Conservation (phyloP, 2,888 invertebrate species). For the Drosophila testacea region DNA sequence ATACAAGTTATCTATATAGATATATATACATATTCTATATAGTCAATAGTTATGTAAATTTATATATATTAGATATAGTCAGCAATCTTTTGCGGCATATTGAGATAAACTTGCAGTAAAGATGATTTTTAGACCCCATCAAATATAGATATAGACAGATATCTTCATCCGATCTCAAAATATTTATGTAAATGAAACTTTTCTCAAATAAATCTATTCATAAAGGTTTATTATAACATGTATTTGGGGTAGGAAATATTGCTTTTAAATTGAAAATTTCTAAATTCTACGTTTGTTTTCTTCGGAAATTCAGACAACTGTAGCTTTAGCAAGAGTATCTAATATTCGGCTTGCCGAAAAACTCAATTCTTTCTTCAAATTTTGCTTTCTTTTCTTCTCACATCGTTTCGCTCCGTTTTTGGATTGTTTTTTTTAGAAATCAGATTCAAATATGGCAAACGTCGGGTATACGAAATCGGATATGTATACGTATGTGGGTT, state of each 20-base stretch:
- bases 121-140: no score
- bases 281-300: background rate
- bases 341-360: constrained; percentile 7
- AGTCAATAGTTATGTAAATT: constrained; percentile 19
- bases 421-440: constrained; percentile 23
- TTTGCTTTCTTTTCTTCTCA: constrained; percentile 15
- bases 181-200: background rate
- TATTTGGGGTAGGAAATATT: background rate
- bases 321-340: constrained; percentile 6
- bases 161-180: background rate
- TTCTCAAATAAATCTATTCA: background rate
- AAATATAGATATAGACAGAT: background rate
- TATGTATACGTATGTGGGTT: constrained; percentile 49
- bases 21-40: constrained; percentile 8
- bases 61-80: constrained; percentile 41
- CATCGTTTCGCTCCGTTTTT: constrained; percentile 21
- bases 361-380: background rate
- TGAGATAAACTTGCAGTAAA: constrained; percentile 1
- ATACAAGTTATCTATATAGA: constrained; percentile 10
- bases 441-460: constrained; percentile 39
- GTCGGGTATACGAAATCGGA: constrained; percentile 45
- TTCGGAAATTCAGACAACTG: background rate
- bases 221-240: no score
- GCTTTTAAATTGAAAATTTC: background rate
- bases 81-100: constrained; percentile 37